These are phyloP conservation scores for Intellagama lesueurii DNA, from an alignment of 2,797 vertebrate species.

Conservation along the genomic window DNA sequence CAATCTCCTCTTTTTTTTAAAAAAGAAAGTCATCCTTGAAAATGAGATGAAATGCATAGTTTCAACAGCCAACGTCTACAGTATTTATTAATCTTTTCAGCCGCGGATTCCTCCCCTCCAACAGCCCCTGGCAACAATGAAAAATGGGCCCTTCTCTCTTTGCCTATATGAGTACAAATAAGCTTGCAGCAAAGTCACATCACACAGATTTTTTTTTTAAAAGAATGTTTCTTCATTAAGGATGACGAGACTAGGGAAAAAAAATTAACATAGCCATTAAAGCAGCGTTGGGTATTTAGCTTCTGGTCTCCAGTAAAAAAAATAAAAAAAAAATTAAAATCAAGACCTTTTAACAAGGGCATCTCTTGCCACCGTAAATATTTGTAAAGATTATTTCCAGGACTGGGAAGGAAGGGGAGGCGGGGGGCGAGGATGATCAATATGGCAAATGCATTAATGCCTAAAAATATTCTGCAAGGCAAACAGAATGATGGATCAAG, in stretches of 20 bases:
- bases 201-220: not conserved
- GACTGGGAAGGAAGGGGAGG: not conserved
- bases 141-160: slow-evolving; percentile 25
- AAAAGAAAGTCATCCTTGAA: slow-evolving; percentile 65
- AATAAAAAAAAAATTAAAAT: not conserved
- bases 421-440: slow-evolving; percentile 34
- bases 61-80: slow-evolving; percentile 43
- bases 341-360: slow-evolving; percentile 31
- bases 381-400: not conserved
- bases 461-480: slow-evolving; percentile 34
- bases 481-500: slow-evolving; percentile 12
- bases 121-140: slow-evolving; percentile 48
- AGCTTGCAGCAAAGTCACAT: not conserved
- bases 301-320: not conserved
- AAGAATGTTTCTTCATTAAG: slow-evolving; percentile 45
- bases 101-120: slow-evolving; percentile 42
- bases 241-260: slow-evolving; percentile 11
- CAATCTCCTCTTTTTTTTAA: slow-evolving; percentile 55
- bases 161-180: not conserved
- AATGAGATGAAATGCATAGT: slow-evolving; percentile 69
- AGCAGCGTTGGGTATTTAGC: not conserved
- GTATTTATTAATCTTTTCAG: slow-evolving; percentile 63
- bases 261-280: not conserved
- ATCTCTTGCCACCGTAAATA: slow-evolving; percentile 21
- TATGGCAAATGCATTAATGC: not conserved